phyloP scores from a whole-genome alignment of 2,113 vertebrate species.

The Parus major region DNA sequence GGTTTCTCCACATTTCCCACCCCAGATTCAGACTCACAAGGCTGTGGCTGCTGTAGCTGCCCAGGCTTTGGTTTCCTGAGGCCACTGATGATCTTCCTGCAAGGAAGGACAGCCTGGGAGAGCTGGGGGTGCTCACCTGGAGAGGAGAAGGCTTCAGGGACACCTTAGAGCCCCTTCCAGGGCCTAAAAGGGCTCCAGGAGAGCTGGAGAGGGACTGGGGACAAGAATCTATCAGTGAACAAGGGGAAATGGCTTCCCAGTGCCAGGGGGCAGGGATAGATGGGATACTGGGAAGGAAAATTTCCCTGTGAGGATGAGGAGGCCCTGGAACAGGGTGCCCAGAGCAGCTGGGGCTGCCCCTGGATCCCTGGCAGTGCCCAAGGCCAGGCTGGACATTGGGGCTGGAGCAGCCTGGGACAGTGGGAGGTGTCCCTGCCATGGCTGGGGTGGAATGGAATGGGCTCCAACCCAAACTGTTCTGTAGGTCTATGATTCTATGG shows the following conservation, averaged over 20 bases:
- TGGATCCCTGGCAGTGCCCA: not conserved
- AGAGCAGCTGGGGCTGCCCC: not conserved
- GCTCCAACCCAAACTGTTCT: not conserved
- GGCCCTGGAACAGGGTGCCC: not conserved
- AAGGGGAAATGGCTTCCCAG: not conserved
- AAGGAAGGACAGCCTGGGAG: not conserved
- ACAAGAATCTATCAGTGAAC: not conserved
- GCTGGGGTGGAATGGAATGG: rapidly evolving
- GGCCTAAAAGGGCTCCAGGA: not conserved
- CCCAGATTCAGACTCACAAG: not conserved
- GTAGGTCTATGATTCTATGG: not conserved
- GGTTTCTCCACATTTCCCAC: not conserved
- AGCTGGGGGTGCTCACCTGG: not conserved
- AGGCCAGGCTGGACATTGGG: not conserved
- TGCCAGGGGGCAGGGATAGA: not conserved
- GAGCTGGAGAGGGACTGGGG: not conserved
- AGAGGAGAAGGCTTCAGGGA: not conserved
- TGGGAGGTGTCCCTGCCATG: not conserved
- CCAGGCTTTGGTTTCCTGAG: not conserved
- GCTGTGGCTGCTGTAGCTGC: not conserved
- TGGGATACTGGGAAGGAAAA: not conserved
- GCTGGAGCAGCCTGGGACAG: not conserved
- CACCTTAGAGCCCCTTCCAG: not conserved
- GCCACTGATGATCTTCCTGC: not conserved
- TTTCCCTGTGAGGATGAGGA: rapidly evolving